phyloP scores from a whole-genome alignment of 2,113 vertebrate genomes.

The Setophaga petechia region DNA sequence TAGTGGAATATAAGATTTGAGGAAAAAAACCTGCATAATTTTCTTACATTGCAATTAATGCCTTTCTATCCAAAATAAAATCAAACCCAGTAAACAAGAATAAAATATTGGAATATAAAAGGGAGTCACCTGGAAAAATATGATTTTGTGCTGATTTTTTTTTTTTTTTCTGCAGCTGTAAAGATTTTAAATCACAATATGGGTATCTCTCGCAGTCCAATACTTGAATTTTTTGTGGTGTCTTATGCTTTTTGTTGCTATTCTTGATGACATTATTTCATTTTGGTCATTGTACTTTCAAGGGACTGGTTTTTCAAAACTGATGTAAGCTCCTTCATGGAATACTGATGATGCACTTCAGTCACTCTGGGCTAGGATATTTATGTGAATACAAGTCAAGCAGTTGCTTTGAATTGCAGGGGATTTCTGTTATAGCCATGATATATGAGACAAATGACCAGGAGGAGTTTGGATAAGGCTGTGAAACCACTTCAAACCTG shows the following conservation, averaged over 20 bases:
- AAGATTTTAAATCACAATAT: background rate
- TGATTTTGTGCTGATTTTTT: background rate
- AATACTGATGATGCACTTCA: background rate
- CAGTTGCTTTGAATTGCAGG: background rate
- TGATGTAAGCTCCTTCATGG: background rate
- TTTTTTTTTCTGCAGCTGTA: background rate
- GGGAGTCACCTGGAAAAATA: background rate
- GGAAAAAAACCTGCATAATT: background rate
- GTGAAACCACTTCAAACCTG: background rate
- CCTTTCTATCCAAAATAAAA: slow-evolving; percentile 18
- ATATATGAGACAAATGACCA: background rate
- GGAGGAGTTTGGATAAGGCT: background rate
- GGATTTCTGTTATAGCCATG: background rate
- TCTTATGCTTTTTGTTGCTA: background rate
- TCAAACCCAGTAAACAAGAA: background rate
- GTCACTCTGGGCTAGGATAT: background rate
- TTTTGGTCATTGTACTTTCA: rapidly evolving
- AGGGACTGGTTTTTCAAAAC: background rate
- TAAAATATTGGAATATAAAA: background rate
- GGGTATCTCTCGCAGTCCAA: background rate
- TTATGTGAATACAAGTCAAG: background rate
- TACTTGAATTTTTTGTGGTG: background rate
- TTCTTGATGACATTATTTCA: background rate
- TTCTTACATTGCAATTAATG: background rate
- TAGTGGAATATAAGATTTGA: background rate